Base-by-base conservation (phyloP, 2,888 invertebrate species). In the Himalopsyche japonica region DNA sequence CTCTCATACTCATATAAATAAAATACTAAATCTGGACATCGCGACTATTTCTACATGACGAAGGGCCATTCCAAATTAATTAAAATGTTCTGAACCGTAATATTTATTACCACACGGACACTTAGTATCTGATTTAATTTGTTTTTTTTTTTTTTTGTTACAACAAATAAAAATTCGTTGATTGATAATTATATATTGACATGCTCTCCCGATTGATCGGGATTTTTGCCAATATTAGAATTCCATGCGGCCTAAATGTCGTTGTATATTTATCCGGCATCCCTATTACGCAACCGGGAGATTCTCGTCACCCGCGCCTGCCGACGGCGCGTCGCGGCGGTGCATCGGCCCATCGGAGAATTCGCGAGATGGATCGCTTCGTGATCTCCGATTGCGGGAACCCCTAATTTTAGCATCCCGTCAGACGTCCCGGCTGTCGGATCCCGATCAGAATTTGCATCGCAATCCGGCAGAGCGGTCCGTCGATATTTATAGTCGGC, bases 401-500 rank as follows among this genome's bases (percentile, higher is more conserved):
- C 34, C 85, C 83, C 70, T 70, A 70, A 70, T 30, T 70, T 70
- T 70, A 70, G 70, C 70, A 24, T 27, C n/a, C 24, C 70, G 70
- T 70, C 70, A 27, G 70, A 70, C 70, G 70, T 27, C 15, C 27
- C 27, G 70, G 70, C 20, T 15, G 15, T 15, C 70, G 70, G 27
- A 70, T 27, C 27, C 27, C 70, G n/a, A 70, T 70, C 70, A 70
- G 70, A 70, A 70, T 70, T 24, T 20, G 57, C 57, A 57, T 57
- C 57, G 24, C 57, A 84, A 85, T 87, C 86, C 86, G 86, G 85
- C 82, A 85, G 86, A 84, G 82, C 82, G 76, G 82, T 70, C 82
- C 84, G 84, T 76, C 49, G 81, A 80, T 87, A 87, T 86, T 87
- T 84, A 87, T 87, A 87, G 86, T 87, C 82, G 82, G 80, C 86